Evolutionary conservation across 2,113 vertebrate genomes (phyloP).

Genomic region (Myotis brandtii): DNA sequence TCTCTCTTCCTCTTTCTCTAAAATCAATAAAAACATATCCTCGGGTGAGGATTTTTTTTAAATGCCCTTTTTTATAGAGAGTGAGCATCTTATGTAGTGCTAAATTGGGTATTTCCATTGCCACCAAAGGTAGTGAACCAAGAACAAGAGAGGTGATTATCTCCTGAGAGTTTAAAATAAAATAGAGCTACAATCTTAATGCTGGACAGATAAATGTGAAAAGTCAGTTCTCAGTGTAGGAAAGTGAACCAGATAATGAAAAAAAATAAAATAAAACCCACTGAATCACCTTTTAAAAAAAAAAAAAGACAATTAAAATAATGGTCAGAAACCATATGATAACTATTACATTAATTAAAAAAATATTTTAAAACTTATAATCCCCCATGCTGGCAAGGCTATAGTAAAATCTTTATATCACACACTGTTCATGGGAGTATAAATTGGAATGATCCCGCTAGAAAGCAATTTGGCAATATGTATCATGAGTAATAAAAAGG

Average conservation of each 20-base stretch:
- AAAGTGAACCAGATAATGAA: slow-evolving; percentile 54
- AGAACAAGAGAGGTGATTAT: slow-evolving; percentile 9
- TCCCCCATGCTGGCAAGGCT: background rate
- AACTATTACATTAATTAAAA: slow-evolving; percentile 37
- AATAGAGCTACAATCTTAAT: background rate
- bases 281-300: background rate
- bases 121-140: background rate
- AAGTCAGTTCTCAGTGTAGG: background rate
- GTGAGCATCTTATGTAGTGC: slow-evolving; percentile 19
- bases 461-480: slow-evolving; percentile 19
- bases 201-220: background rate
- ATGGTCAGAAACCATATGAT: slow-evolving; percentile 25
- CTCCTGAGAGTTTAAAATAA: slow-evolving; percentile 29
- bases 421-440: background rate
- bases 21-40: background rate
- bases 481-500: slow-evolving; percentile 54
- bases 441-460: slow-evolving; percentile 24
- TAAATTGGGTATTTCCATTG: background rate
- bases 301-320: slow-evolving; percentile 41
- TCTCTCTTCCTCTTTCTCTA: background rate
- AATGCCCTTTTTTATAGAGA: background rate
- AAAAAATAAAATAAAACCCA: background rate
- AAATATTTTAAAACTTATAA: slow-evolving; percentile 55
- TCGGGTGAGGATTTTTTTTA: background rate
- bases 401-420: slow-evolving; percentile 62